Base-by-base conservation (phyloP, 1,140 invertebrate species). In the Cryptotermes secundus region DNA sequence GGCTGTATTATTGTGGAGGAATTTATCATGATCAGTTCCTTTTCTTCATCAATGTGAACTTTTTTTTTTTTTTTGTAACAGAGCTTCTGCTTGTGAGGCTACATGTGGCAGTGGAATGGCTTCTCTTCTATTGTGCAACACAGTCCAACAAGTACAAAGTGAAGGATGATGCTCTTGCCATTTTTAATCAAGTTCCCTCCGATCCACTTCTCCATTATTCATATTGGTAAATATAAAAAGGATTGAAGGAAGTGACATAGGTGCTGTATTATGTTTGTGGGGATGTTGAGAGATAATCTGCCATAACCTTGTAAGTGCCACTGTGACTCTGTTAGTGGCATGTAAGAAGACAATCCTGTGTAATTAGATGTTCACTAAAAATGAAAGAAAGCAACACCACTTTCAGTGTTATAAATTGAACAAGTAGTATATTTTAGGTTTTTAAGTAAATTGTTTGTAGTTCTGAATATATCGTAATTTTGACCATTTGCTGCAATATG, bases 351-450 rank as follows among this genome's bases (percentile, higher is more conserved):
- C 59, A n/a, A 6, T 3, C 59, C 14, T 72, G 59, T 31, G 26
- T n/a, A 26, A n/a, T 72, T 72, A 7, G n/a, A 31, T 72, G 59
- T 72, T n/a, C 31, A 72, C 59, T 72, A 26, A 31, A n/a, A 72
- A n/a, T n/a, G n/a, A n/a, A 72, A 31, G 59, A 72, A 72, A 72
- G 45, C 45, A 49, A 72, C 59, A 72, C 59, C 59, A 72, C 31
- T n/a, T 72, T 72, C 59, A n/a, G n/a, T 72, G 59, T 72, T 72
- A 72, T 9, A 26, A 65, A 7, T n/a, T 72, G 59, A 72, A 72
- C 7, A n/a, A 72, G n/a, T 31, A 31, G 59, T n/a, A 72, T 72
- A 26, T n/a, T 31, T 7, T 16, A 31, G 26, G 26, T 72, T 72
- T n/a, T 72, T 16, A 72, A 31, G 31, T 72, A 31, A 31, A 72